phyloP scores from a whole-genome alignment of 2,888 invertebrate genomes.

The Macrophya alboannulata region DNA sequence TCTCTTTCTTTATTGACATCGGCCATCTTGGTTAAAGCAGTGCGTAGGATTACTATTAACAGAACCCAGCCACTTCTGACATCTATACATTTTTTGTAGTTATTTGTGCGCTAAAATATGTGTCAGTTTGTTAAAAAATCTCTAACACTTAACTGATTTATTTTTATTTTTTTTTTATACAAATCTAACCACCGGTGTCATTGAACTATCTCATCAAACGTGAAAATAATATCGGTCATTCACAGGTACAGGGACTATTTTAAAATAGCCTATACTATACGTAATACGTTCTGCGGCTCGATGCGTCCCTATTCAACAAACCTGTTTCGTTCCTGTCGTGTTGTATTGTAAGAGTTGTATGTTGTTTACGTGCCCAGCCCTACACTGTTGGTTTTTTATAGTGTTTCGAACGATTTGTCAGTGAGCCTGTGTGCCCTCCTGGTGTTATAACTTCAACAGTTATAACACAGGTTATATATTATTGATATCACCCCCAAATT shows the following conservation, averaged over 20 bases:
- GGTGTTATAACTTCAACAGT: slow-evolving; percentile 29
- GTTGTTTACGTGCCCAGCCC: slow-evolving; percentile 71
- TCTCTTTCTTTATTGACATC: slow-evolving; percentile 62
- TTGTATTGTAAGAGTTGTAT: slow-evolving; percentile 71
- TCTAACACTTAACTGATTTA: background rate
- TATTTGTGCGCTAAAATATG: slow-evolving; percentile 4
- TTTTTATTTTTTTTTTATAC: background rate
- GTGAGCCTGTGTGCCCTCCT: slow-evolving; percentile 37
- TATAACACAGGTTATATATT: slow-evolving; percentile 39
- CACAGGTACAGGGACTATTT: slow-evolving; percentile 69
- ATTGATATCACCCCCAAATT: slow-evolving; percentile 58
- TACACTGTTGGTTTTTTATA: slow-evolving; percentile 61
- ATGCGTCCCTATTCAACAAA: slow-evolving; percentile 70
- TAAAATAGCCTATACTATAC: slow-evolving; percentile 69
- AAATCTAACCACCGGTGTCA: background rate
- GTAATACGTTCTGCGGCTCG: slow-evolving; percentile 70
- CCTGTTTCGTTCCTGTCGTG: slow-evolving; percentile 69
- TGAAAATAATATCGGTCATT: slow-evolving; percentile 37
- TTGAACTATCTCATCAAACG: background rate
- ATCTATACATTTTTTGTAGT: slow-evolving; percentile 59
- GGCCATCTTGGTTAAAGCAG: slow-evolving; percentile 69
- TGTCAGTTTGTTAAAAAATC: slow-evolving; percentile 1
- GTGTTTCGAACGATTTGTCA: slow-evolving; percentile 50
- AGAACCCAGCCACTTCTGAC: slow-evolving; percentile 62
- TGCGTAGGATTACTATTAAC: slow-evolving; percentile 70